Percentiles rank a stretch among this genome's conserved stretches.
phyloP scores from a whole-genome alignment of 2,113 vertebrate species.

The Carlito syrichta region DNA sequence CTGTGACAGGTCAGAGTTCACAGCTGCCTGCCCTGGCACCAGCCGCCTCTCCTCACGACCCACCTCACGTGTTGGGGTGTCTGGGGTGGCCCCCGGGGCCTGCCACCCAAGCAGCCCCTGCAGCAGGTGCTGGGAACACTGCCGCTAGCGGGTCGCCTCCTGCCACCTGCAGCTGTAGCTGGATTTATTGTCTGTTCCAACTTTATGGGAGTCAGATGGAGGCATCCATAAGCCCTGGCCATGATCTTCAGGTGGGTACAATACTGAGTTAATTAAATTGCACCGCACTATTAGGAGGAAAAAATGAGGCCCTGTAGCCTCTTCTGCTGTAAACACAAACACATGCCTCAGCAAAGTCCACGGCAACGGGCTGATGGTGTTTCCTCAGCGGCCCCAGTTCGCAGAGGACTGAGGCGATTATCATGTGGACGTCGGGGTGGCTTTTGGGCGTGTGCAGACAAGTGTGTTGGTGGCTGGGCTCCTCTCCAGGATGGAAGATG shows the following conservation, averaged over 20 bases:
- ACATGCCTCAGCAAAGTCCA: accelerated
- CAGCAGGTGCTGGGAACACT: too few species aligned
- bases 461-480: accelerated
- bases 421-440: accelerated
- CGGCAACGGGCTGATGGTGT: accelerated
- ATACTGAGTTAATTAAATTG: conserved; percentile 62
- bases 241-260: conserved; percentile 59
- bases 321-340: background rate
- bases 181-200: conserved; percentile 46
- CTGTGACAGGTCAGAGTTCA: background rate
- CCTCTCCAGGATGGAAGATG: background rate
- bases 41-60: background rate
- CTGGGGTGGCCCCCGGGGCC: background rate
- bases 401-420: too few species aligned
- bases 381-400: too few species aligned
- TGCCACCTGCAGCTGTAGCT: background rate
- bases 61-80: accelerated
- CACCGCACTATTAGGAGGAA: conserved; percentile 58
- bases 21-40: background rate
- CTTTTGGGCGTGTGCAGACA: background rate
- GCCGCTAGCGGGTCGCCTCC: conserved; percentile 16
- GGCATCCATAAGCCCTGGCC: conserved; percentile 33
- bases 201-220: conserved; percentile 63
- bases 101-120: background rate
- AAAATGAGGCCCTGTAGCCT: conserved; percentile 38